Evolutionary conservation across 2,888 invertebrate species (phyloP).

Genomic region (Flexamia atlantica): DNA sequence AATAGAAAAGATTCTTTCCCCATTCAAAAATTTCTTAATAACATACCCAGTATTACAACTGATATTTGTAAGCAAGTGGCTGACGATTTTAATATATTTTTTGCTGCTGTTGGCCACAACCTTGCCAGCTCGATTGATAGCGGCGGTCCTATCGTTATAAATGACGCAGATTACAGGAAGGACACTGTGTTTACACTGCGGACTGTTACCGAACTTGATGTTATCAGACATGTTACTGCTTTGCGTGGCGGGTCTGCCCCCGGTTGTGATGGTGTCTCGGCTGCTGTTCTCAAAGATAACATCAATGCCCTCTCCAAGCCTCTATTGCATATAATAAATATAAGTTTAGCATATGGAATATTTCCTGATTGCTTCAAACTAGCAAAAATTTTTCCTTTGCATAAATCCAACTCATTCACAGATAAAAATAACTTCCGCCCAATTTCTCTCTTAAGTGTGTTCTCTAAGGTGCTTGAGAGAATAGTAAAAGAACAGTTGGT

Average conservation of each 20-base stretch:
- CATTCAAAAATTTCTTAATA: not conserved
- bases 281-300: conserved; percentile 54
- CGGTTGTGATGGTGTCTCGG: conserved; percentile 59
- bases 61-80: conserved; percentile 17
- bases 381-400: conserved; percentile 62
- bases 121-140: conserved; percentile 49
- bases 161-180: conserved; percentile 17
- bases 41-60: not conserved
- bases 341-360: conserved; percentile 53
- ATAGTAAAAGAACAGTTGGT: conserved; percentile 29
- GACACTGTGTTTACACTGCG: conserved; percentile 24
- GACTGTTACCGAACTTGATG: conserved; percentile 49
- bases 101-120: conserved; percentile 41
- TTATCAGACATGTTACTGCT: not conserved
- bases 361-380: conserved; percentile 63
- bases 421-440: conserved; percentile 61
- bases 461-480: conserved; percentile 62
- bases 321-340: conserved; percentile 61
- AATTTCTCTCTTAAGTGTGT: conserved; percentile 58
- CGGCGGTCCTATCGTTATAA: conserved; percentile 15
- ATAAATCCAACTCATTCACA: conserved; percentile 52
- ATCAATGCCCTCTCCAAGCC: conserved; percentile 42
- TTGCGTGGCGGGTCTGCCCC: conserved; percentile 59
- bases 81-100: conserved; percentile 41
- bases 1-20: conserved; percentile 20